Base-by-base conservation (phyloP, 2,888 invertebrate species). In the Scaptomyza flava region DNA sequence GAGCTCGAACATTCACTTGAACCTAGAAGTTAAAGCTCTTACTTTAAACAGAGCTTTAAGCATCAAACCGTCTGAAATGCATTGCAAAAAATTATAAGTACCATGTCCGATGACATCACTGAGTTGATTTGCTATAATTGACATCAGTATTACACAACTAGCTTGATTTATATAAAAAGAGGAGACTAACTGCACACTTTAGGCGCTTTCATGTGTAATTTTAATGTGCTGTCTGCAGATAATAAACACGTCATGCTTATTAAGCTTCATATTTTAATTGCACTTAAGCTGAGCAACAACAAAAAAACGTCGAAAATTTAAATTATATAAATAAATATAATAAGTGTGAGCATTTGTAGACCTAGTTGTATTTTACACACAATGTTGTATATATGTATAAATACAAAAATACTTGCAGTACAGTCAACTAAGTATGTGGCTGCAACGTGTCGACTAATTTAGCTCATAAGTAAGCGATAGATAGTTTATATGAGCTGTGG, bases 301-400 rank as follows among this genome's bases (percentile, higher is more conserved):
- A 36, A 36, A 8, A 14, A 38, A 14, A 34, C 68, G 78, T 77
- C 75, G 81, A 85, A 83, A 82, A 84, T 81, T 69, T 69, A 74
- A 79, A 77, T 85, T 85, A 85, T 68, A 81, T 82, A 84, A 81
- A 79, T 68, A 66, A 66, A 61, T 53, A 72, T 68, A 66, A 70
- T 68, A 76, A 64, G 54, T 62, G 14, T 58, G 43, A 38, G 30
- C 54, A 50, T 38, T 30, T 50, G 42, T 43, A 20, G 52, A 23
- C 31, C 11, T 43, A 27, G 17, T 27, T 36, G n/a, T n/a, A 9
- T 20, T 5, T 41, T 34, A 12, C 17, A 12, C 20, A 20, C n/a
- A 34, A 20, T 6, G 12, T 34, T 50, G 20, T 36, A 36, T 9
- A 14, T 38, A 11, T 6, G 6, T 12, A 8, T 42, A 8, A 27